Base-by-base conservation (phyloP, 2,888 invertebrate species). In the Drosophila antonietae region DNA sequence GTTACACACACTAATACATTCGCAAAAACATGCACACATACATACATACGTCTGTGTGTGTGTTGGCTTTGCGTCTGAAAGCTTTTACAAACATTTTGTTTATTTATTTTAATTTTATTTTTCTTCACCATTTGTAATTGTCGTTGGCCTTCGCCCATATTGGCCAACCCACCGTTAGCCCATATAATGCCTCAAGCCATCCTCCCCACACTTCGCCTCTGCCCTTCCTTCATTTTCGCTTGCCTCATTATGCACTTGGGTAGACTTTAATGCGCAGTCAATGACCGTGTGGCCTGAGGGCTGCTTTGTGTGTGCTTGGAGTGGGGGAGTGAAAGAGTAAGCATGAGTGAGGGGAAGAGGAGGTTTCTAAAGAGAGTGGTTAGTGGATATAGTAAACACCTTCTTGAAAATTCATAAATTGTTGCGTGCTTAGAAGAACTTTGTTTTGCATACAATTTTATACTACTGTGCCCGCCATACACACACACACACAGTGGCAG, bases 181-280 rank as follows among this genome's bases (percentile, higher is more conserved):
- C 53, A 41, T 41, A 41, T 44, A 14, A 43, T 33, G 6, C 15
- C 31, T 23, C 20, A 20, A 20, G 44, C n/a, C 28, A 28, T 6
- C 6, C 14, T 6, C n/a, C 31, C 18, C 23, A 18, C 18, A 2
- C 3, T 28, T 7, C 8, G 18, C 46, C 18, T 3, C 9, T 37
- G 2, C n/a, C 41, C 57, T 63, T 9, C 7, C 31, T 58, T 56
- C 46, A 64, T 69, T 65, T 70, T 56, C 33, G 41, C 60, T 59
- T 62, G 65, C 52, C 51, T 75, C 56, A 63, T 78, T 78, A 62
- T 77, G 70, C 80, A 66, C 61, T 65, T 55, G 49, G 65, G 47
- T 41, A 63, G 47, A 41, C 35, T 74, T 78, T 64, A 81, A 81
- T 81, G 71, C 56, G 71, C 79, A 79, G 79, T 79, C 79, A 79